These are phyloP conservation scores for Pelochelys cantorii DNA, from an alignment of 2,797 vertebrate genomes.

Conservation along the genomic window DNA sequence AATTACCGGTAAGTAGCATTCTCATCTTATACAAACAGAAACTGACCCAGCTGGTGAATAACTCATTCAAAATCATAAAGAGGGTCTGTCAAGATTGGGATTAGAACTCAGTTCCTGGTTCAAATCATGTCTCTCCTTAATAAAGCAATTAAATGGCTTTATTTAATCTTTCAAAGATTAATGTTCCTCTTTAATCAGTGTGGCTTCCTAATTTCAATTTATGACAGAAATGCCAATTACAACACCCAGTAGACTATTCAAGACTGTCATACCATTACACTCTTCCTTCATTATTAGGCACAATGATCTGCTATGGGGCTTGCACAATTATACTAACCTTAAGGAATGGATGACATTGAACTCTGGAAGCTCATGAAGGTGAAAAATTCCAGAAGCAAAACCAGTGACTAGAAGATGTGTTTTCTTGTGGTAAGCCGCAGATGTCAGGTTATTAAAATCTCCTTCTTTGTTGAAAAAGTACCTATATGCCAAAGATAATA, in stretches of 20 bases:
- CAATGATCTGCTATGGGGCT: neutral
- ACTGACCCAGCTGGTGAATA: neutral
- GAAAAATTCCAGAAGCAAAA: constrained; percentile 95
- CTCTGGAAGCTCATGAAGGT: constrained; percentile 96
- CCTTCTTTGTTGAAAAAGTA: constrained; percentile 97
- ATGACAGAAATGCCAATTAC: neutral
- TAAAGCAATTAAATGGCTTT: neutral
- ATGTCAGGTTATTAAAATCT: constrained; percentile 91
- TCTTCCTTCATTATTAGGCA: neutral
- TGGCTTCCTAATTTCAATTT: neutral
- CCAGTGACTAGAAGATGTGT: constrained; percentile 92
- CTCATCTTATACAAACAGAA: neutral
- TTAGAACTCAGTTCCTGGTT: neutral
- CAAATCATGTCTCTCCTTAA: neutral
- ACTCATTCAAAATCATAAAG: neutral
- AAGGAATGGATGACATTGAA: constrained; percentile 96
- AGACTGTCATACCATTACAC: neutral
- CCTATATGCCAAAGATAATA: constrained; percentile 73
- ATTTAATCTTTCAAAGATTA: neutral
- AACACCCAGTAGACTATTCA: neutral
- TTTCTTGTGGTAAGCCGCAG: constrained; percentile 90
- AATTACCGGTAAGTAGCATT: neutral
- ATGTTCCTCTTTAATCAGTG: neutral
- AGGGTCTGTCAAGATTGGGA: neutral
- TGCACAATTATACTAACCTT: constrained; percentile 78